Conservation (phyloP, 2,113 vertebrate genomes). For the crab-eating macaque (Macaca fascicularis) region T2T-MFA8v1.1 NC_088375.1:78993001-78993500, state of each 20-base stretch:
- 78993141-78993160: slow-evolving; percentile 66
- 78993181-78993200: slow-evolving; percentile 68
- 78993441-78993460: neutral
- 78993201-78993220: slow-evolving; percentile 75
- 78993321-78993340: slow-evolving; percentile 24
- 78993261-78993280: neutral
- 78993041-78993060: neutral
- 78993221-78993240: slow-evolving; percentile 34
- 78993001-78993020: neutral
- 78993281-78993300: slow-evolving; percentile 33
- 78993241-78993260: neutral
- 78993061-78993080: neutral
- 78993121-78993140: slow-evolving; percentile 51
- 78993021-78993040: neutral
- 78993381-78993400: slow-evolving; percentile 66
- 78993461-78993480: neutral
- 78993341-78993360: slow-evolving; percentile 43
- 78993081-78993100: neutral
- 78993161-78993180: slow-evolving; percentile 57
- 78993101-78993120: slow-evolving; percentile 25
- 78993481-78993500: neutral
- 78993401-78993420: slow-evolving; percentile 64
- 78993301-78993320: neutral
- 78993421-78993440: neutral
- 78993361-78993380: slow-evolving; percentile 64